Evolutionary conservation across 2,797 vertebrate species (phyloP).

Genomic region (Cephalopachus bancanus): DNA sequence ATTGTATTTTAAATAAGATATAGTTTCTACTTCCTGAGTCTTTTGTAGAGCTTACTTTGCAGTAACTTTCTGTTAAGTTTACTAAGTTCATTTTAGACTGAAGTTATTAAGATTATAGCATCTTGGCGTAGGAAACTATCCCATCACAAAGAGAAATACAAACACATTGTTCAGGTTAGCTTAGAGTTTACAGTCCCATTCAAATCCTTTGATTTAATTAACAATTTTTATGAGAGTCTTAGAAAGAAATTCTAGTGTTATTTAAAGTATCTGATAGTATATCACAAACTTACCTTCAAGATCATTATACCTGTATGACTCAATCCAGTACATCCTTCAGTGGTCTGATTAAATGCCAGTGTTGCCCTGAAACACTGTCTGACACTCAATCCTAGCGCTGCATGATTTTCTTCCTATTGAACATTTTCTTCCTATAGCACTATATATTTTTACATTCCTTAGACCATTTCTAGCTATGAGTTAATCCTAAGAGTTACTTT

Average conservation of each 20-base stretch:
- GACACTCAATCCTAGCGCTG: not conserved
- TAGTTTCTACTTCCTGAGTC: not conserved
- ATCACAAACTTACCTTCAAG: not conserved
- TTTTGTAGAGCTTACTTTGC: not conserved
- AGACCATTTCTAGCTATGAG: not conserved
- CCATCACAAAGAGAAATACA: not conserved
- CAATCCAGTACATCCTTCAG: not conserved
- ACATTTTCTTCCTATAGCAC: not conserved
- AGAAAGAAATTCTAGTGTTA: not conserved
- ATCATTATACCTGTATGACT: not conserved
- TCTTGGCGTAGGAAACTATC: not conserved
- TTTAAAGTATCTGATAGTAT: not conserved
- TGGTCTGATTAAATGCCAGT: not conserved
- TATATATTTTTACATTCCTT: slow-evolving; percentile 10
- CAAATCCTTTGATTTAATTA: not conserved
- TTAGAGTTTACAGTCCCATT: not conserved
- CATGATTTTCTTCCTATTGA: not conserved
- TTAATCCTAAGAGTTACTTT: slow-evolving; percentile 41
- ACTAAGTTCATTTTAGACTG: slow-evolving; percentile 4
- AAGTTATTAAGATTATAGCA: not conserved
- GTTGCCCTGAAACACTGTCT: not conserved
- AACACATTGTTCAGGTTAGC: not conserved
- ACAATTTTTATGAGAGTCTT: slow-evolving; percentile 5
- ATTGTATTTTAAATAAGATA: not conserved
- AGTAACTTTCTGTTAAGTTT: not conserved